Evolutionary conservation across 1,140 invertebrate genomes (phyloP), one percentile per base, ranked within the genome.

Genomic region (Drosophila navojoa): DNA sequence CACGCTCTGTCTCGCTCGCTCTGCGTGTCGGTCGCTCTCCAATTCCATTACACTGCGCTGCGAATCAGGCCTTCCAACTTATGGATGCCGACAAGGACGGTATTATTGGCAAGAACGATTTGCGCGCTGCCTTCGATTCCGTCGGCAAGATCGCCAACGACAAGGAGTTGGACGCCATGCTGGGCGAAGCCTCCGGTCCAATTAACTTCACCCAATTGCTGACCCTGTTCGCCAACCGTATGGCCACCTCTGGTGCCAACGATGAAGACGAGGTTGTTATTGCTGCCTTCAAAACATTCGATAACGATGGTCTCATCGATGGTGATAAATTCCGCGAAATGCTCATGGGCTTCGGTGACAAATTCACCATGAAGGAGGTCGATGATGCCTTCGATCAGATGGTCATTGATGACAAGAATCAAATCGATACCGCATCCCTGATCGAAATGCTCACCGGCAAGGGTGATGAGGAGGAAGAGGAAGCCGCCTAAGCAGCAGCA

Each of bases 61-160:
- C 53, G 55, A 54, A 75, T 71, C 59, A 87, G 97, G 97, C 97
- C 91, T 99, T 99, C 96, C 96, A 97, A 93, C 96, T 99, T 92
- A 99, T 99, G 96, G 98, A 99, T 94, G 96, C 97, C 93, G 97
- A 99, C 94, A 98, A 99, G 93, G 98, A 99, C 93, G 98, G 98
- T 89, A 96, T 99, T 93, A 97, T 99, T 92, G 97, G 97, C 92
- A 98, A 98, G 93, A 96, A 96, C 93, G 98, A 99, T 94, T 95
- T 99, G 90, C 96, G 98, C 92, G 96, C 96, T 91, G 98, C 98
- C 92, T 99, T 98, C 94, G 98, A 98, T 93, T 96, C 96, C 77
- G 95, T 99, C 69, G 98, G 98, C 94, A 96, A 96, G 92, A 94
- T 98, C 68, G 95, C 96, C 85, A 95, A 95, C 79, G 97, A 98